Evolutionary conservation across 2,113 vertebrate species (phyloP).

Genomic region (Stercorarius parasiticus): DNA sequence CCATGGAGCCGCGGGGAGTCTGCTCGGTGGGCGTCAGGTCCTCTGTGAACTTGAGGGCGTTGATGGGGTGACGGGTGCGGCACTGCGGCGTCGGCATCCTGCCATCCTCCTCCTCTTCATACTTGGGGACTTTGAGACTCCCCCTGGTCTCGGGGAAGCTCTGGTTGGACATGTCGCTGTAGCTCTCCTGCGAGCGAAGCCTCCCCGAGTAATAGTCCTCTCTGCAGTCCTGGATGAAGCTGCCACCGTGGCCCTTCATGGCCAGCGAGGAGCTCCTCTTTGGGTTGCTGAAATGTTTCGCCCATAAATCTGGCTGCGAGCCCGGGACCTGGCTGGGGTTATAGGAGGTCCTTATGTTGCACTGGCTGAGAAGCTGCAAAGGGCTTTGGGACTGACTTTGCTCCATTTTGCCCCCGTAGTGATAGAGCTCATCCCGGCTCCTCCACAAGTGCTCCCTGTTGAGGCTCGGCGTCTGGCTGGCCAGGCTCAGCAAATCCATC

Average conservation of each 20-base stretch:
- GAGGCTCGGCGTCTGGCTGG: conserved; percentile 93
- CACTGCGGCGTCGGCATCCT: conserved; percentile 78
- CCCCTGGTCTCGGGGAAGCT: conserved; percentile 88
- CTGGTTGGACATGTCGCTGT: conserved; percentile 85
- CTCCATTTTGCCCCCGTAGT: conserved; percentile 82
- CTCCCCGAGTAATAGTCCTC: conserved; percentile 88
- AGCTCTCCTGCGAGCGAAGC: conserved; percentile 88
- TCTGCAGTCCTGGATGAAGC: conserved; percentile 84
- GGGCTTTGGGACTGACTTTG: conserved; percentile 82
- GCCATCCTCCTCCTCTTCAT: conserved; percentile 85
- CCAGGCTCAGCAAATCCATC: conserved; percentile 97
- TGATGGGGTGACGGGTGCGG: conserved; percentile 91
- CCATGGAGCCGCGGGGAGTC: conserved; percentile 93
- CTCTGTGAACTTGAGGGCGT: conserved; percentile 88
- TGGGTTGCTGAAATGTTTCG: conserved; percentile 82
- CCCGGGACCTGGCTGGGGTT: conserved; percentile 76
- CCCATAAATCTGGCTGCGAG: conserved; percentile 81
- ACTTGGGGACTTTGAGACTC: conserved; percentile 82
- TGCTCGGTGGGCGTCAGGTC: conserved; percentile 90
- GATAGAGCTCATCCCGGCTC: conserved; percentile 82
- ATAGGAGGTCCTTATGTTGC: conserved; percentile 89
- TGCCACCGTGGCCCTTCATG: conserved; percentile 87
- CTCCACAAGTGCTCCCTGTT: conserved; percentile 93
- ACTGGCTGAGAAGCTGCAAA: conserved; percentile 92
- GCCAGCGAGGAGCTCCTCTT: conserved; percentile 87